phyloP scores from a whole-genome alignment of 2,888 invertebrate genomes.

The Chironomus riparius region DNA sequence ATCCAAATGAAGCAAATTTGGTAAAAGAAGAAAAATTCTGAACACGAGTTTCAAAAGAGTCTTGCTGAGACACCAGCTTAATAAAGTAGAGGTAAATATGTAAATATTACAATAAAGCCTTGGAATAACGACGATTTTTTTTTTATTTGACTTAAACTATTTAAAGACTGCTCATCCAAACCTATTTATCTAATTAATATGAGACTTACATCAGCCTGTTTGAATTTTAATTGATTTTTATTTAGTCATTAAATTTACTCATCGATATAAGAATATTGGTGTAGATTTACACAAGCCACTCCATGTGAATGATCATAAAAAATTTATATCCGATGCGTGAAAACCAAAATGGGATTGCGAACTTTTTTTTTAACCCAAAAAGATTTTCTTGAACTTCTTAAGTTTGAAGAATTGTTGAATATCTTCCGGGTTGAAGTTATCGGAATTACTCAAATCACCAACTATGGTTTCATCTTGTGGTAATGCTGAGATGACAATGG shows the following conservation, averaged over 20 bases:
- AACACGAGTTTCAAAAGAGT: neutral
- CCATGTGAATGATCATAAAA: too few species aligned
- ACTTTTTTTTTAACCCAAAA: conserved; percentile 7
- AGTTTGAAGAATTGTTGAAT: conserved; percentile 13
- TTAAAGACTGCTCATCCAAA: neutral
- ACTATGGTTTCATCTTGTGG: neutral
- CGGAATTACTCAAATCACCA: neutral
- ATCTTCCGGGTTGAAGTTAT: conserved; percentile 21
- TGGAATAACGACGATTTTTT: neutral
- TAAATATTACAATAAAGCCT: neutral
- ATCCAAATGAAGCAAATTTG: neutral
- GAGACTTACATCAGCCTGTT: neutral
- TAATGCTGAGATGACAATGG: neutral
- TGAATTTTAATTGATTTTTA: neutral
- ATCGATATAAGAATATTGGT: neutral
- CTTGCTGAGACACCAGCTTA: too few species aligned
- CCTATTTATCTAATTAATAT: neutral
- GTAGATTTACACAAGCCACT: too few species aligned
- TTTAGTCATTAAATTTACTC: neutral
- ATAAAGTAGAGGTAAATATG: too few species aligned
- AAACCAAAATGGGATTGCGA: too few species aligned
- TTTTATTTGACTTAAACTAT: neutral
- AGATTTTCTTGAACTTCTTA: conserved; percentile 16
- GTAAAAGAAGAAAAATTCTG: neutral
- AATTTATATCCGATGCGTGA: too few species aligned